Evolutionary conservation across 2,797 vertebrate genomes (phyloP), one percentile per base, ranked within the genome.

Genomic region (Paedocypris micromegethes): DNA sequence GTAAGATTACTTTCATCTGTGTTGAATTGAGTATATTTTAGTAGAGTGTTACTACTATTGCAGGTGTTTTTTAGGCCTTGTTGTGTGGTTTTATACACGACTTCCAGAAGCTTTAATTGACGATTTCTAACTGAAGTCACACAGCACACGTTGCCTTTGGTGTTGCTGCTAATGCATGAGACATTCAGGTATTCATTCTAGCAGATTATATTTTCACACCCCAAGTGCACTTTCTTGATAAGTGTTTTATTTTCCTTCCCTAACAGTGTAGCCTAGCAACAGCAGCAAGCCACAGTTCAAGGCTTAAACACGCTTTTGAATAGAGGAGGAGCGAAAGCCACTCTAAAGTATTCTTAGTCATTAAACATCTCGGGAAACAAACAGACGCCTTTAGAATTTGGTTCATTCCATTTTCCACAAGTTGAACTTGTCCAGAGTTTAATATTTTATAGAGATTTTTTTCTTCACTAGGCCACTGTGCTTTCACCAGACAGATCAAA

Each of bases 201-300:
- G 50, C 77, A 72, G 75, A 72, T 68, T 65, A 65, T 75, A 66
- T 75, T 78, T 82, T 81, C 66, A 66, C 55, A 75, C 68, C 62
- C 68, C 64, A 58, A 56, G 65, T 77, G 78, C 53, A 70, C 73
- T 71, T 70, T 75, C 75, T 78, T 80, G 77, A 80, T 79, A 75
- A 74, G 76, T 78, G 70, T 80, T 77, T 80, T 81, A 64, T 75
- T 73, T 60, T 69, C 70, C 72, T 65, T 79, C 75, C 59, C 58
- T 72, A 62, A 73, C 70, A 73, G 72, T 80, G 79, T 82, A 78
- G 68, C 76, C 76, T 81, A 81, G 81, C 81, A 85, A 83, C 80
- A 73, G 83, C 78, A 70, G 73, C 64, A 75, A 75, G 79, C 65
- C 54, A 80, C 72, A 77, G 81, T 85, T 82, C 76, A 82, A 75